A percentile compares a stretch with the other conserved stretches of the same genome.
Conservation (phyloP, 2,113 vertebrate genomes). For the Megaptera novaeangliae region DNA sequence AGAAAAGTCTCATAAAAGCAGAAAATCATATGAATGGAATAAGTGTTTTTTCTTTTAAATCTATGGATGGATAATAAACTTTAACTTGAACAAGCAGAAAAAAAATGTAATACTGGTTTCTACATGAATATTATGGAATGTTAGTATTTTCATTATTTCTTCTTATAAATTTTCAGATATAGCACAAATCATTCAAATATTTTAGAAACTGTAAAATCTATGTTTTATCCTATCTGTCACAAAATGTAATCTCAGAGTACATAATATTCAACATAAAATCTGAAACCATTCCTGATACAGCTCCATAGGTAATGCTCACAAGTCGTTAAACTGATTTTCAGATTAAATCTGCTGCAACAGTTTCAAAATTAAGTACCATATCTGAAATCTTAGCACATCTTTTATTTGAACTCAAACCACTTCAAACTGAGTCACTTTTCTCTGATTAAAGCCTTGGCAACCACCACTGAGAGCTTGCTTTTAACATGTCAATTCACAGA, state of each 20-base stretch:
- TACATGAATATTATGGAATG: background rate
- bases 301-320: background rate
- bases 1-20: background rate
- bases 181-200: background rate
- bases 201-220: background rate
- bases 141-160: background rate
- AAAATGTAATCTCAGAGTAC: background rate
- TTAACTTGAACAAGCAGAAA: conserved; percentile 14
- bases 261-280: background rate
- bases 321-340: background rate
- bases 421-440: conserved; percentile 1
- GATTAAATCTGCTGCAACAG: background rate
- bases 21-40: background rate
- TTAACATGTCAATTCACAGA: background rate
- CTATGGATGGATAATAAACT: background rate
- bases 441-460: conserved; percentile 4
- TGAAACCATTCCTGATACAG: background rate
- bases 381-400: conserved; percentile 7
- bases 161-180: background rate
- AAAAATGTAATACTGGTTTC: background rate
- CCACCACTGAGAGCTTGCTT: background rate
- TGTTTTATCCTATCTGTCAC: background rate
- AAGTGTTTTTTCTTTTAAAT: background rate
- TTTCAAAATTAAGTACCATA: background rate
- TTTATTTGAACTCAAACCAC: background rate